Conservation (phyloP, 2,888 invertebrate genomes). For the Hypomecis punctinalis region DNA sequence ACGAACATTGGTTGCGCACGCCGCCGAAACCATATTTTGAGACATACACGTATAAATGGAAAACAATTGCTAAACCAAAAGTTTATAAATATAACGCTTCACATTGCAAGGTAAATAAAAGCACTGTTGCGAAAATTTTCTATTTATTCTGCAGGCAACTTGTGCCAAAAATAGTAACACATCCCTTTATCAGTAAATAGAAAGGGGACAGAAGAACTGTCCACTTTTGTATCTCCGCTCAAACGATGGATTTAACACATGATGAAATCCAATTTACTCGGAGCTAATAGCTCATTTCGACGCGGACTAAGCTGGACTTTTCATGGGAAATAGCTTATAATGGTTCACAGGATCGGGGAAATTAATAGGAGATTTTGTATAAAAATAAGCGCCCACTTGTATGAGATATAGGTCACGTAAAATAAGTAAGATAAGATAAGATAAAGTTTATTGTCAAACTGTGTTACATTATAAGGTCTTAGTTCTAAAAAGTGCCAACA, state of each 20-base stretch:
- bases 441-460: no score
- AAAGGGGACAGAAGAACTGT: slow-evolving; percentile 15
- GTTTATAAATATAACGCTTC: background rate
- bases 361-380: slow-evolving; percentile 4
- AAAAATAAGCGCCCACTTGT: background rate
- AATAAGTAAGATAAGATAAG: no score
- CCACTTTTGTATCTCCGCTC: slow-evolving; percentile 24
- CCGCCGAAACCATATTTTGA: no score
- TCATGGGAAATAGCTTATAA: slow-evolving; percentile 33
- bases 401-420: no score
- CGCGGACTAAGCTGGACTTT: slow-evolving; percentile 39
- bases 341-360: slow-evolving; percentile 11
- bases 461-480: no score
- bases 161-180: slow-evolving; percentile 8
- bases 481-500: no score
- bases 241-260: slow-evolving; percentile 52
- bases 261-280: slow-evolving; percentile 55
- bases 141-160: slow-evolving; percentile 3
- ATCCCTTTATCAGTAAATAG: slow-evolving; percentile 19
- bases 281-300: slow-evolving; percentile 48
- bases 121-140: background rate
- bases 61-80: background rate
- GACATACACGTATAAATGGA: no score
- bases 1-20: no score
- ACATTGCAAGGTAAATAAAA: background rate